Evolutionary conservation across 2,888 invertebrate species (phyloP).

Genomic region (Dascillus cervinus): DNA sequence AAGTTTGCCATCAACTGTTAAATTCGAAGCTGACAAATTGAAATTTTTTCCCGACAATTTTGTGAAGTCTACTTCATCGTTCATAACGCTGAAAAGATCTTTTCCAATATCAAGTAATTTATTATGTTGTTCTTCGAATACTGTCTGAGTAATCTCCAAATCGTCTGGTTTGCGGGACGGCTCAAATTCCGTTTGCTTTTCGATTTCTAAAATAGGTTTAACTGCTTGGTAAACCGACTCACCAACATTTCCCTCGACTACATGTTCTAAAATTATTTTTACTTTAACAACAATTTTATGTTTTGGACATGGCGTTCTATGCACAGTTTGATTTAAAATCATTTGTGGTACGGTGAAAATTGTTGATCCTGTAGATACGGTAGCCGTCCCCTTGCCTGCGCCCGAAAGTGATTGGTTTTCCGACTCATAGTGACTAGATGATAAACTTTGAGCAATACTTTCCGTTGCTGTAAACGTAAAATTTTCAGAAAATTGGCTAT

Average conservation of each 20-base stretch:
- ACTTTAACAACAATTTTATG: constrained; percentile 4
- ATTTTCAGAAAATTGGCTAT: too few relatives aligned
- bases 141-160: background rate
- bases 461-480: too few relatives aligned
- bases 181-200: constrained; percentile 5
- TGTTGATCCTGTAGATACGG: too few relatives aligned
- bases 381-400: too few relatives aligned
- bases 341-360: too few relatives aligned
- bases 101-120: constrained; percentile 4
- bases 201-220: constrained; percentile 6
- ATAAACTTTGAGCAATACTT: too few relatives aligned
- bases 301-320: too few relatives aligned
- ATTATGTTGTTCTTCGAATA: constrained; percentile 4
- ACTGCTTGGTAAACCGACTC: background rate
- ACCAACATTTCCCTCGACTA: background rate
- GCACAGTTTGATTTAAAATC: too few relatives aligned
- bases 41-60: background rate
- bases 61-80: background rate
- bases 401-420: too few relatives aligned
- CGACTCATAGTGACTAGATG: too few relatives aligned
- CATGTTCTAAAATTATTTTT: constrained; percentile 6
- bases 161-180: background rate
- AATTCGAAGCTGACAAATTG: constrained; percentile 1
- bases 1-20: too few relatives aligned
- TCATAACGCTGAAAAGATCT: constrained; percentile 5